phyloP scores from a whole-genome alignment of 2,113 vertebrate genomes.

The Alethe diademata region DNA sequence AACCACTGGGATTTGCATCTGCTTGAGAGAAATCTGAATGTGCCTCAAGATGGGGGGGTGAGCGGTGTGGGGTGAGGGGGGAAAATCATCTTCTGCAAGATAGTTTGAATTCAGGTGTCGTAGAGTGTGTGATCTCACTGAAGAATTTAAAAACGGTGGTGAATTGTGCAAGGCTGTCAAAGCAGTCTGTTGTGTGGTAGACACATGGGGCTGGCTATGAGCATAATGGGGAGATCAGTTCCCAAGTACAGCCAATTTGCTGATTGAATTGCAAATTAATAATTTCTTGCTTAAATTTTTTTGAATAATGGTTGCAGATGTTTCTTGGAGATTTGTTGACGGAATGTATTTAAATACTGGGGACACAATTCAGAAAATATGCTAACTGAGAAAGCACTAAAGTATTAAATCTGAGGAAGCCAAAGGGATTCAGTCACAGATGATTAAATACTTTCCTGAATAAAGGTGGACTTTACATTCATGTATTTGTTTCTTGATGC shows the following conservation, averaged over 20 bases:
- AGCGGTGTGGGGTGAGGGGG: too few relatives aligned
- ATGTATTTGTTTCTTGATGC: neutral
- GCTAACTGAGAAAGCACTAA: neutral
- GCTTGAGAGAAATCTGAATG: neutral
- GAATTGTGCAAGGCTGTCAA: neutral
- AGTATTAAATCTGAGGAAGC: neutral
- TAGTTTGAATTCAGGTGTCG: neutral
- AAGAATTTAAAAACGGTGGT: neutral
- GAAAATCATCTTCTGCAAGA: neutral
- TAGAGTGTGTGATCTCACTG: neutral
- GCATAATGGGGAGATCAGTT: neutral
- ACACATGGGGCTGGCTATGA: fast-evolving
- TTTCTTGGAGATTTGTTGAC: neutral
- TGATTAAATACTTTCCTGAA: neutral
- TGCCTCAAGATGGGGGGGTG: neutral
- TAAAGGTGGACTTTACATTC: neutral
- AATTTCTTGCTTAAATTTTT: neutral
- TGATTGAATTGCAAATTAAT: neutral
- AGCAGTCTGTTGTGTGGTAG: neutral
- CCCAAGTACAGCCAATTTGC: neutral
- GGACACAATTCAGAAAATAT: neutral
- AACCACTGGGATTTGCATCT: neutral
- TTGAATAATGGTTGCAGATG: neutral
- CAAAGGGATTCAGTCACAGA: neutral
- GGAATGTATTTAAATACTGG: neutral